A percentile compares a stretch with the other conserved stretches of the same genome.
Conservation (phyloP, 2,113 vertebrate genomes). For the Sinocyclocheilus grahami region DNA sequence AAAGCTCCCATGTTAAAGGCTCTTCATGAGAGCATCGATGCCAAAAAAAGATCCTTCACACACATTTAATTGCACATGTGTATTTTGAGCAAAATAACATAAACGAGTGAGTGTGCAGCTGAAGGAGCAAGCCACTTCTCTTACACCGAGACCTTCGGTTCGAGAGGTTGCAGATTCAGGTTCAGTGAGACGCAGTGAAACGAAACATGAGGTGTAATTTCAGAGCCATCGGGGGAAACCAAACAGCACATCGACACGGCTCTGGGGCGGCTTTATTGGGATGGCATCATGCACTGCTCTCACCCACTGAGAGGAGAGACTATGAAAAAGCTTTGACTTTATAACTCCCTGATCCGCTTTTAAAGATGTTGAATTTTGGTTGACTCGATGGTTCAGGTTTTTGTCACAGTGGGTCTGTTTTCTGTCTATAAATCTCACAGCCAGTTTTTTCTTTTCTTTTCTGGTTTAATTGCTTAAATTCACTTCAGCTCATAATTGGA, state of each 20-base stretch:
- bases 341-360: constrained; percentile 75
- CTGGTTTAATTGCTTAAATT: constrained; percentile 64
- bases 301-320: constrained; percentile 63
- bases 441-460: constrained; percentile 60
- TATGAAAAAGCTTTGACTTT: constrained; percentile 73
- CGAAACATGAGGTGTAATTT: constrained; percentile 22
- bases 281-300: constrained; percentile 62
- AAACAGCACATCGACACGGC: constrained; percentile 22
- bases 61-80: background rate
- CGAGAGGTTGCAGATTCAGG: constrained; percentile 12
- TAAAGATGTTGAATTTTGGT: constrained; percentile 65
- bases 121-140: background rate
- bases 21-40: background rate
- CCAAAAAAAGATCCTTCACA: background rate
- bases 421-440: constrained; percentile 81
- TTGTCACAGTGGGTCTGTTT: constrained; percentile 77
- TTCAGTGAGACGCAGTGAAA: constrained; percentile 43
- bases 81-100: constrained; percentile 3
- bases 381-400: constrained; percentile 68
- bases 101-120: background rate
- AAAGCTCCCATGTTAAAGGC: background rate
- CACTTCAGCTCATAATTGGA: constrained; percentile 69
- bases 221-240: constrained; percentile 33
- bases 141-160: constrained; percentile 1
- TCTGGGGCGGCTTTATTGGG: constrained; percentile 44